These are phyloP conservation scores for Pelobates fuscus DNA, from an alignment of 2,113 vertebrate species.

Conservation along the genomic window DNA sequence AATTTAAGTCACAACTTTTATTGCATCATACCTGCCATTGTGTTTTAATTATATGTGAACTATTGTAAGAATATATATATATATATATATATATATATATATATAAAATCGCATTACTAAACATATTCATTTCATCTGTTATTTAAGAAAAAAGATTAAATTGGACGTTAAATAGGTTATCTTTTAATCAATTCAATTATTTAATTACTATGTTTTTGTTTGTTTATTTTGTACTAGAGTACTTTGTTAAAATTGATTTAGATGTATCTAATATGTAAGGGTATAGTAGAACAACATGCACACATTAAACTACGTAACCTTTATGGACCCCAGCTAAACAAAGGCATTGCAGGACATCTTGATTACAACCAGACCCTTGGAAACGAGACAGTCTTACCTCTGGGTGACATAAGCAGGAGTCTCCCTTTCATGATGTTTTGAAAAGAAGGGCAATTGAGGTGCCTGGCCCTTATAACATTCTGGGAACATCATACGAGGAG, in stretches of 20 bases:
- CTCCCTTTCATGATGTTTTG: conserved; percentile 33
- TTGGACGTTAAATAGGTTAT: too few relatives aligned
- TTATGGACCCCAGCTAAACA: neutral
- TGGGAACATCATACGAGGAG: conserved; percentile 22
- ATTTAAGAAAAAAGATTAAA: too few relatives aligned
- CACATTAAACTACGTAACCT: neutral
- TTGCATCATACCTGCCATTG: too few relatives aligned
- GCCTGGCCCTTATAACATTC: conserved; percentile 2
- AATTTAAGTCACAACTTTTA: too few relatives aligned
- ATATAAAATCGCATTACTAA: too few relatives aligned
- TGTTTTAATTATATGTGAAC: too few relatives aligned
- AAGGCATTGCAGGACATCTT: neutral
- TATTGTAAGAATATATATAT: too few relatives aligned
- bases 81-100: too few relatives aligned
- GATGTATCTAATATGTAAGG: neutral
- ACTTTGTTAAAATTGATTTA: neutral
- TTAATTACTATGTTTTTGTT: too few relatives aligned
- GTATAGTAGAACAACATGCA: neutral
- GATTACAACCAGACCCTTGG: conserved; percentile 23
- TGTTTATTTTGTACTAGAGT: too few relatives aligned
- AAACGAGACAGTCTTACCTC: neutral
- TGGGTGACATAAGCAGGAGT: neutral
- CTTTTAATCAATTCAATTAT: too few relatives aligned
- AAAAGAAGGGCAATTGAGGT: conserved; percentile 33
- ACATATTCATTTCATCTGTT: too few relatives aligned